Evolutionary conservation across 2,888 invertebrate genomes (phyloP), one percentile per base, ranked within the genome.

Genomic region (Sisyra terminalis): DNA sequence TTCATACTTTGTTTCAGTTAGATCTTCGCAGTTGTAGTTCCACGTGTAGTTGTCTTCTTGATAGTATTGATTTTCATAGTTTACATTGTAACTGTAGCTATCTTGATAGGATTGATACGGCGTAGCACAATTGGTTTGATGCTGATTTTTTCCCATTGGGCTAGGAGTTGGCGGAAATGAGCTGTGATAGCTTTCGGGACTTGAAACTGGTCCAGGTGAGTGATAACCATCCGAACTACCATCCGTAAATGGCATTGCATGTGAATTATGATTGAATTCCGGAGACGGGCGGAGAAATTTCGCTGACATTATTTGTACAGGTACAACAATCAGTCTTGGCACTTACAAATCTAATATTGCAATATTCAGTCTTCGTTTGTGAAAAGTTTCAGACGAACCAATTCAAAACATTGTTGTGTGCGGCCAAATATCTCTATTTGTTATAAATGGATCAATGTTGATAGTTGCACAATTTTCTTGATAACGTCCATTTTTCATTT

Each of bases 141-240:
- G 18, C 15, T 13, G 14, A 15, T 16, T 16, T 30, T 29, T 10
- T 15, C 14, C 34, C 9, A 29, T 17, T 5, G 37, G 31, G 16
- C 30, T 37, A 6, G 43, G 37, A 10, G 43, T 37, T 17, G 43
- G 18, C 30, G 43, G 43, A 17, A 43, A 43, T 14, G 43, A 43
- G 14, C 40, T 31, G 35, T 41, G 30, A 5, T 11, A 24, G 9
- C 17, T 18, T 43, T 59, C 60, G 3, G 61, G 61, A 42, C 60
- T 58, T 6, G 59, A 60, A 36, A 57, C 52, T 42, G 60, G 53
- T 13, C 60, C 59, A 7, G 55, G 54, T 14, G 57, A 53, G 14
- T 49, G 46, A 46, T 57, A 62, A 39, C 60, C 58, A 49, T 61
- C 61, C 29, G 58, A 60, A 11, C 57, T 58, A 36, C 57, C 52